These are phyloP conservation scores for Sturnus vulgaris DNA, from an alignment of 2,113 vertebrate species.

Conservation along the genomic window DNA sequence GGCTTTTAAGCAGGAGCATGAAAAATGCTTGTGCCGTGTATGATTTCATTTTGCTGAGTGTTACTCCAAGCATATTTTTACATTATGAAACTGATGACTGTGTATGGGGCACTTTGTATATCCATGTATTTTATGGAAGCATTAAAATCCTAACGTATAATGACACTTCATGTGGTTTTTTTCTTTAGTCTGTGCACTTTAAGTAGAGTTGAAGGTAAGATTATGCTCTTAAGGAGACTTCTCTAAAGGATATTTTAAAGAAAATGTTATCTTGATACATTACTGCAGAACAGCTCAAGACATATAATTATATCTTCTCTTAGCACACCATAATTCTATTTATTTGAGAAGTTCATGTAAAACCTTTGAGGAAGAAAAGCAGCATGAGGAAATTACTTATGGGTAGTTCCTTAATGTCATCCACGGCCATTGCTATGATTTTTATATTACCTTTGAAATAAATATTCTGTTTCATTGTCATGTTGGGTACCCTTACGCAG, in stretches of 20 bases:
- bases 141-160: neutral
- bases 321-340: fast-evolving
- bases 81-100: neutral
- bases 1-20: neutral
- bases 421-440: neutral
- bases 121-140: neutral
- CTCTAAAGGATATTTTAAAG: neutral
- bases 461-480: neutral
- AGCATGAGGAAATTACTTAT: neutral
- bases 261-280: neutral
- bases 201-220: neutral
- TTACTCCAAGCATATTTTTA: neutral
- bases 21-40: neutral
- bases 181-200: neutral
- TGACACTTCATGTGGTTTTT: neutral
- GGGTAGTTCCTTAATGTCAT: neutral
- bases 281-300: neutral
- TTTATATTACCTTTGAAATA: neutral
- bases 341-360: neutral
- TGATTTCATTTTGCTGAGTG: neutral
- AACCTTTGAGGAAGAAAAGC: neutral
- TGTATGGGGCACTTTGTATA: neutral
- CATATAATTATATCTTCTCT: neutral
- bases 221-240: neutral
- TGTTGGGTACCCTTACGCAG: neutral